phyloP scores from a whole-genome alignment of 1,140 invertebrate species.

The Cecropterus lyciades region DNA sequence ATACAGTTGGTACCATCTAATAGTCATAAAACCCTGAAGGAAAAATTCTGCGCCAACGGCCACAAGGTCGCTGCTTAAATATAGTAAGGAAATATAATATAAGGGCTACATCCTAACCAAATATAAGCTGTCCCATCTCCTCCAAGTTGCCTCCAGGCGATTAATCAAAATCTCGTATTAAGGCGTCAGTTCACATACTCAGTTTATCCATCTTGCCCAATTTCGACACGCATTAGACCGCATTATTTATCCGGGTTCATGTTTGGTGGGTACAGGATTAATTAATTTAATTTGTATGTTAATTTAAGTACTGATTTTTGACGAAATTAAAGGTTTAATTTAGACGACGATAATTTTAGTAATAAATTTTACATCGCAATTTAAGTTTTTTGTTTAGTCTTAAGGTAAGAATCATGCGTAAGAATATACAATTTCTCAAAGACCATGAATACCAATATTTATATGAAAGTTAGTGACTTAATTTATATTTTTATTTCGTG shows the following conservation, averaged over 20 bases:
- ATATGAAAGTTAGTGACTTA: too few relatives aligned
- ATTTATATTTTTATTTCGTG: too few relatives aligned
- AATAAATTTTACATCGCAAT: too few relatives aligned
- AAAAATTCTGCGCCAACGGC: not conserved
- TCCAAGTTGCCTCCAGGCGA: slow-evolving; percentile 41
- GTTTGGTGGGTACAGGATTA: slow-evolving; percentile 1
- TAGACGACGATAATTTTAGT: too few relatives aligned
- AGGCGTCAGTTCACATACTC: slow-evolving; percentile 44
- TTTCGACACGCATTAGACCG: slow-evolving; percentile 49
- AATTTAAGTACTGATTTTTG: not conserved
- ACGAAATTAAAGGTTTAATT: too few relatives aligned
- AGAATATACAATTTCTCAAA: too few relatives aligned
- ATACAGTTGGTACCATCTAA: too few relatives aligned
- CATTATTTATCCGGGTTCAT: slow-evolving; percentile 29
- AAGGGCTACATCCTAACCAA: slow-evolving; percentile 14
- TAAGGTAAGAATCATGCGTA: too few relatives aligned
- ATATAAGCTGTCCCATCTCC: slow-evolving; percentile 23
- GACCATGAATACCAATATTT: too few relatives aligned
- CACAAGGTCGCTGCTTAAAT: slow-evolving; percentile 1
- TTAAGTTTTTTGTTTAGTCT: too few relatives aligned
- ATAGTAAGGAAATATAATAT: slow-evolving; percentile 12
- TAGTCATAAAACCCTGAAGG: too few relatives aligned
- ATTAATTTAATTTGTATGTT: slow-evolving; percentile 4
- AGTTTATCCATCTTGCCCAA: slow-evolving; percentile 56
- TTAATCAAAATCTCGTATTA: slow-evolving; percentile 68